A percentile compares a stretch with the other conserved stretches of the same genome.
Conservation (phyloP, 2,888 invertebrate genomes). For the Eupithecia centaureata region DNA sequence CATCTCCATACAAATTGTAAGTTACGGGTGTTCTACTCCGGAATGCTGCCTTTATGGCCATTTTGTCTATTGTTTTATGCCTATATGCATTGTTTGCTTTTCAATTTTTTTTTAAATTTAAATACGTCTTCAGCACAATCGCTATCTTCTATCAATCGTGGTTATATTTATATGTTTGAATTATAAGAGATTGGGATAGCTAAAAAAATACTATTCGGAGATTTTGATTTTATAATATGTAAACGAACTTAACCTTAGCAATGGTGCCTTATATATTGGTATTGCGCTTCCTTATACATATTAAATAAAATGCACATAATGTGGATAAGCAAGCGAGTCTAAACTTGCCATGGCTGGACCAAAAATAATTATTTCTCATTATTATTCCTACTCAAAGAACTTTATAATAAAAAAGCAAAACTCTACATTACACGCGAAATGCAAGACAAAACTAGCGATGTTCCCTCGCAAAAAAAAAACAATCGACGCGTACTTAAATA, state of each 20-base stretch:
- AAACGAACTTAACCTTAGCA: too few species aligned
- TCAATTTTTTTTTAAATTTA: background rate
- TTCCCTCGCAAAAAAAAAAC: background rate
- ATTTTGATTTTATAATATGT: too few species aligned
- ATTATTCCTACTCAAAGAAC: background rate
- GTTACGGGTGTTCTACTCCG: slow-evolving; percentile 11
- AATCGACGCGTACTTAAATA: slow-evolving; percentile 11
- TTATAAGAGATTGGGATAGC: background rate
- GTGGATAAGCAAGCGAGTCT: background rate
- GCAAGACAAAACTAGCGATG: background rate
- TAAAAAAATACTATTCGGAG: too few species aligned
- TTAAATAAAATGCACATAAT: too few species aligned
- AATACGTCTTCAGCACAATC: background rate
- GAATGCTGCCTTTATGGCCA: background rate
- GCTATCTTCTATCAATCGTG: background rate
- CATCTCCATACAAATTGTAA: slow-evolving; percentile 18
- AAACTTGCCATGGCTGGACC: background rate
- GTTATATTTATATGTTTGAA: background rate
- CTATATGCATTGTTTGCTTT: background rate
- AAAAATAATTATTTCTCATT: background rate
- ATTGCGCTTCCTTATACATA: too few species aligned
- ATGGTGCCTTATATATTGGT: too few species aligned
- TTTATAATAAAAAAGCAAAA: background rate
- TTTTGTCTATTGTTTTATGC: background rate
- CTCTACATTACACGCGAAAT: background rate